These are phyloP conservation scores for Rhinopithecus roxellana DNA, from an alignment of 2,113 vertebrate genomes.

Conservation along the genomic window DNA sequence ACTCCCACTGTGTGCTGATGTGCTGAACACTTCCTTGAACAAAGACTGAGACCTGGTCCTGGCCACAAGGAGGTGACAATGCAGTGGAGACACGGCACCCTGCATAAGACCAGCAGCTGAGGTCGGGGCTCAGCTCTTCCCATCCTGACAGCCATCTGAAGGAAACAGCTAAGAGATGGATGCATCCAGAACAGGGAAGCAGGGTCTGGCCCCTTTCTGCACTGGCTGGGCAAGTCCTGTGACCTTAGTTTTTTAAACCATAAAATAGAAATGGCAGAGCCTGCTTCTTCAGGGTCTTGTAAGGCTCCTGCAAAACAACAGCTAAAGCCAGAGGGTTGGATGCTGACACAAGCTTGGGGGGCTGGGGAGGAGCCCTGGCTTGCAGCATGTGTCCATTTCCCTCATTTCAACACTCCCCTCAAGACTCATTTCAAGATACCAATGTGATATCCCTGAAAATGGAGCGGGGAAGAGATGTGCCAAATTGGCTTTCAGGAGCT, in stretches of 20 bases:
- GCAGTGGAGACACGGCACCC: not conserved
- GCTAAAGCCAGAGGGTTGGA: not conserved
- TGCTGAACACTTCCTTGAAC: not conserved
- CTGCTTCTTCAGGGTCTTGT: too few relatives aligned
- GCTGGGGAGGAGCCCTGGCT: not conserved
- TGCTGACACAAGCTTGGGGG: too few relatives aligned
- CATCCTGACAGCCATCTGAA: not conserved
- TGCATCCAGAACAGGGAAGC: not conserved
- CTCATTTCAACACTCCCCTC: not conserved
- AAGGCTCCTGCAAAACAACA: not conserved
- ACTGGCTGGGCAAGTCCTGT: not conserved
- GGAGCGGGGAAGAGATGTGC: not conserved
- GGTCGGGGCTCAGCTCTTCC: not conserved
- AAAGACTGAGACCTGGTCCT: not conserved
- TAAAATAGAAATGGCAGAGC: not conserved
- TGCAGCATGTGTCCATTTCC: not conserved
- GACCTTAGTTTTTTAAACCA: not conserved
- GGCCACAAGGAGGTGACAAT: not conserved
- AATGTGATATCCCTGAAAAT: not conserved
- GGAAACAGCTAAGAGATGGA: too few relatives aligned
- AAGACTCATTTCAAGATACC: not conserved
- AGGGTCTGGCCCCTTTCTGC: not conserved
- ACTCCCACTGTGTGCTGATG: not conserved
- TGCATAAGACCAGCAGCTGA: not conserved
- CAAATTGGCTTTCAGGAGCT: not conserved